Evolutionary conservation across 2,888 invertebrate genomes (phyloP).

Genomic region (Periphyllus acericola): DNA sequence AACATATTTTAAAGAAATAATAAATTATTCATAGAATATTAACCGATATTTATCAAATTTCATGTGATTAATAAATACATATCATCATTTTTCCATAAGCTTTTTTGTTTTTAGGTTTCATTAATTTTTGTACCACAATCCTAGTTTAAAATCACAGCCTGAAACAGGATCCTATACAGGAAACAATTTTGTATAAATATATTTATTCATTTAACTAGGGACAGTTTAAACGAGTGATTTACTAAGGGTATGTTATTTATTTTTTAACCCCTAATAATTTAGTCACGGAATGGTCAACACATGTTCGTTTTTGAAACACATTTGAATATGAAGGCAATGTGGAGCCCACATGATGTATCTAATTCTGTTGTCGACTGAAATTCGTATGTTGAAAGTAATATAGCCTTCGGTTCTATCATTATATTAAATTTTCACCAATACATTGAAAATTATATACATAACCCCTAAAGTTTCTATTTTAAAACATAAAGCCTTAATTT

Average conservation of each 20-base stretch:
- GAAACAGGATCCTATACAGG: too few relatives aligned
- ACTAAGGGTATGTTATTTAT: constrained; percentile 13
- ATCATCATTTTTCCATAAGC: too few relatives aligned
- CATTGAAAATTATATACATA: background rate
- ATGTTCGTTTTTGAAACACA: constrained; percentile 22
- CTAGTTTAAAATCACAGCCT: too few relatives aligned
- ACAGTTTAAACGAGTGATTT: background rate
- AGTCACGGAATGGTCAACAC: background rate
- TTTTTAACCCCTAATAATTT: constrained; percentile 1
- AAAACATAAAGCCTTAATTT: background rate
- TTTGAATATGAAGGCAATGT: background rate
- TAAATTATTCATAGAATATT: background rate
- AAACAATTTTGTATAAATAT: too few relatives aligned
- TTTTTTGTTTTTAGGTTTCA: too few relatives aligned
- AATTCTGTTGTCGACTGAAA: background rate
- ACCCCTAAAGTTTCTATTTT: background rate
- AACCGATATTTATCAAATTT: too few relatives aligned
- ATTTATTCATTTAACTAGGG: background rate
- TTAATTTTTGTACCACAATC: too few relatives aligned
- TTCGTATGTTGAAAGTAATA: background rate
- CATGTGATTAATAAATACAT: too few relatives aligned
- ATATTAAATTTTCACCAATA: background rate
- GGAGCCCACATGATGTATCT: constrained; percentile 6
- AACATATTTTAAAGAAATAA: background rate
- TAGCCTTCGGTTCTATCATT: background rate